Evolutionary conservation across 2,888 invertebrate genomes (phyloP).

Genomic region (Chouioia cunea): DNA sequence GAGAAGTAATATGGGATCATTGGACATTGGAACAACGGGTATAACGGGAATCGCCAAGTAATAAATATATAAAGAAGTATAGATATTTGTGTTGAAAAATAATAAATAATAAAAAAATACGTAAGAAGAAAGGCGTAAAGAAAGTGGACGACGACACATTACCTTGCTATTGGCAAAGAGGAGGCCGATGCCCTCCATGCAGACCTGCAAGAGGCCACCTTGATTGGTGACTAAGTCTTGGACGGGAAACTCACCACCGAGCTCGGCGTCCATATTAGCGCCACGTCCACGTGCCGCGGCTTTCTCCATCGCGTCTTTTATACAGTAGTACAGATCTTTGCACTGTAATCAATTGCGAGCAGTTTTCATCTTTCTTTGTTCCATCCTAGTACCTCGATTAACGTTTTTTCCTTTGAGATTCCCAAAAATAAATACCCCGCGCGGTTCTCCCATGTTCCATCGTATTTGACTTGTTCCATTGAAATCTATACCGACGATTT

Average conservation of each 20-base stretch:
- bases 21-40: too few relatives aligned
- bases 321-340: conserved; percentile 97
- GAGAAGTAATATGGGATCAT: too few relatives aligned
- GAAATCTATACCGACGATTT: too few relatives aligned
- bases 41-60: background rate
- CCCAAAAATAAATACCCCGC: background rate
- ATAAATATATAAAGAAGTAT: conserved; percentile 1
- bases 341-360: conserved; percentile 75
- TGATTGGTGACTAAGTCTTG: conserved; percentile 97
- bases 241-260: conserved; percentile 97
- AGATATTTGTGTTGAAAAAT: background rate
- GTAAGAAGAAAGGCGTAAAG: conserved; percentile 18
- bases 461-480: background rate
- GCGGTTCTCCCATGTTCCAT: background rate
- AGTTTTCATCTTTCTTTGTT: too few relatives aligned
- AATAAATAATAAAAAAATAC: background rate
- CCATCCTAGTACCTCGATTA: too few relatives aligned
- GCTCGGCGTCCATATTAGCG: conserved; percentile 80
- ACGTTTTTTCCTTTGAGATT: too few relatives aligned
- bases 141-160: conserved; percentile 55
- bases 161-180: conserved; percentile 99
- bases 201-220: conserved; percentile 97
- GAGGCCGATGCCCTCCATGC: conserved; percentile 99
- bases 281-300: conserved; percentile 81
- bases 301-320: conserved; percentile 98